Evolutionary conservation across 2,888 invertebrate genomes (phyloP).

Genomic region (Ichneumoninae sp.): DNA sequence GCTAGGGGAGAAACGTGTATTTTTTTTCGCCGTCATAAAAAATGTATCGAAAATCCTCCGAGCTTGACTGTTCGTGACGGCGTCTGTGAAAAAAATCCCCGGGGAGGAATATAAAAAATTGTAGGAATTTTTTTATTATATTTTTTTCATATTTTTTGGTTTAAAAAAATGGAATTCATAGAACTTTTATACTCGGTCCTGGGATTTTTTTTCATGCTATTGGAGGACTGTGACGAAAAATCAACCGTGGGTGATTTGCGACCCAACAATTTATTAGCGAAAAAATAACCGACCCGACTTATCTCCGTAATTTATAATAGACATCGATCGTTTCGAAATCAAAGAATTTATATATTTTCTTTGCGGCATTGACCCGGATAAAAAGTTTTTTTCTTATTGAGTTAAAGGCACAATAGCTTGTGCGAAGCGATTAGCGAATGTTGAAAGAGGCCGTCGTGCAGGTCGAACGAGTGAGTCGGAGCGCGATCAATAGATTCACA

Average conservation of each 20-base stretch:
- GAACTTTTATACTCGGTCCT: no score
- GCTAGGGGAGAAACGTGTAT: no score
- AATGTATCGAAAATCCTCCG: no score
- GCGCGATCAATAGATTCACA: constrained; percentile 18
- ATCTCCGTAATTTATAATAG: constrained; percentile 21
- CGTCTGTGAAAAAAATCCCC: no score
- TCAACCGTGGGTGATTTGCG: background rate
- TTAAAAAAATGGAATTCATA: no score
- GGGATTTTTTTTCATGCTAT: background rate
- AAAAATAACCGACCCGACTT: background rate
- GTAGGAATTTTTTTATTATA: no score
- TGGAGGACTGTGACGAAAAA: no score
- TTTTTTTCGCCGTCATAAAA: no score
- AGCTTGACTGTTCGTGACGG: no score
- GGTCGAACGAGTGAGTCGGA: background rate
- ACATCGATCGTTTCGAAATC: constrained; percentile 45
- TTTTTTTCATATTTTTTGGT: no score
- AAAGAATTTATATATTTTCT: constrained; percentile 23
- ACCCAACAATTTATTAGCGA: background rate
- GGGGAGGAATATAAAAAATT: no score
- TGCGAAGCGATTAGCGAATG: background rate
- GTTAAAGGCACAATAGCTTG: background rate
- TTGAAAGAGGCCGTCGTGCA: background rate
- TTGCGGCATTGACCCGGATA: background rate
- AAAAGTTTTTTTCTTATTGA: background rate